Evolutionary conservation across 1,140 invertebrate genomes (phyloP).

Genomic region (Coptotermes formosanus): DNA sequence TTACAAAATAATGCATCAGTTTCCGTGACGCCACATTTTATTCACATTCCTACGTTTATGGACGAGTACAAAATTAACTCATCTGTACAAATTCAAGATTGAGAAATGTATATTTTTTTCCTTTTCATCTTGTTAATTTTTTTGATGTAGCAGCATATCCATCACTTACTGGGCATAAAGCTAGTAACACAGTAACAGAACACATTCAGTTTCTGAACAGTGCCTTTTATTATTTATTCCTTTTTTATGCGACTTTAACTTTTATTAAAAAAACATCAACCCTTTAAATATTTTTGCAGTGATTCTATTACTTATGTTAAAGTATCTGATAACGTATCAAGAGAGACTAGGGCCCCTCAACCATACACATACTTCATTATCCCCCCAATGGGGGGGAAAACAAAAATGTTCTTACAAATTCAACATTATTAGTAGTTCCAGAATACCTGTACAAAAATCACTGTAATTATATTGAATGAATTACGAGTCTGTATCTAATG

Average conservation of each 20-base stretch:
- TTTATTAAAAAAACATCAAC: slow-evolving; percentile 16
- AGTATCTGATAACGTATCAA: not conserved
- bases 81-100: not conserved
- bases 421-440: not conserved
- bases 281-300: not conserved
- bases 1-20: not conserved
- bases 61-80: not conserved
- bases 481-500: not conserved
- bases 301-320: not conserved
- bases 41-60: not conserved
- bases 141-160: not conserved
- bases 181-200: not conserved
- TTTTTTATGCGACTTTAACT: not conserved
- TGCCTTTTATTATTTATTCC: not conserved
- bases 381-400: not conserved
- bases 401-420: not conserved
- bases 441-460: not conserved
- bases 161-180: slow-evolving; percentile 5
- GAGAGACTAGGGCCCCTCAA: not conserved
- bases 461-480: not conserved
- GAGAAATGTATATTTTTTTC: not conserved
- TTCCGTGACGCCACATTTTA: not conserved
- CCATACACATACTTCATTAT: not conserved
- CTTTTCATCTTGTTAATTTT: not conserved
- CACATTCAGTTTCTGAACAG: not conserved